Conservation (phyloP, 2,888 invertebrate species). For the Sarcophaga subvicina region DNA sequence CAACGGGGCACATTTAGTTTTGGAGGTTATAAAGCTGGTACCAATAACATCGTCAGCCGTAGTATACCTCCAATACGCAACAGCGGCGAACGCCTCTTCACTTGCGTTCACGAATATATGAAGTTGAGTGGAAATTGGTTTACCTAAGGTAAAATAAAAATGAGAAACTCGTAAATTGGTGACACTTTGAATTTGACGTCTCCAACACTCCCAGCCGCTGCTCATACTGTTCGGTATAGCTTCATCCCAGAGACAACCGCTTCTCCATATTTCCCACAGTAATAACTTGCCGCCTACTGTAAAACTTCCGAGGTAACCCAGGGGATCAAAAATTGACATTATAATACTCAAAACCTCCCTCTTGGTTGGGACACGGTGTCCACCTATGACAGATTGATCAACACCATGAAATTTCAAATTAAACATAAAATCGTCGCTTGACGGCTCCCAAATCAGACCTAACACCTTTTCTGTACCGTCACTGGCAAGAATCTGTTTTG, state of each 20-base stretch:
- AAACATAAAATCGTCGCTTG: constrained; percentile 36
- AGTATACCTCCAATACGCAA: constrained; percentile 44
- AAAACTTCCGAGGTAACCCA: constrained; percentile 20
- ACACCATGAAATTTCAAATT: constrained; percentile 35
- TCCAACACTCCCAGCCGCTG: constrained; percentile 41
- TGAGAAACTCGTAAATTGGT: constrained; percentile 26
- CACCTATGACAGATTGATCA: constrained; percentile 22
- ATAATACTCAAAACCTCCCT: constrained; percentile 37
- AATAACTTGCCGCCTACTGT: constrained; percentile 28
- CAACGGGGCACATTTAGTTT: constrained; percentile 52
- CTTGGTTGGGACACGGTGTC: constrained; percentile 34
- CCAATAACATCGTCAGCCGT: neutral
- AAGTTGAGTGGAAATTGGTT: constrained; percentile 21
- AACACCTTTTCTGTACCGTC: constrained; percentile 33
- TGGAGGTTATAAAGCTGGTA: constrained; percentile 39
- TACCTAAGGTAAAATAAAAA: constrained; percentile 22
- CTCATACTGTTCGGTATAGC: constrained; percentile 25
- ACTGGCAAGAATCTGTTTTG: neutral
- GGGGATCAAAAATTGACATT: constrained; percentile 50
- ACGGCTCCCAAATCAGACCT: constrained; percentile 29
- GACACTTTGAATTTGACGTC: constrained; percentile 4
- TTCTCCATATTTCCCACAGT: constrained; percentile 32
- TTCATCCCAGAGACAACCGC: constrained; percentile 30
- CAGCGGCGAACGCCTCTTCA: constrained; percentile 41
- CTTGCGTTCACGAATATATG: constrained; percentile 57